phyloP scores from a whole-genome alignment of 2,113 vertebrate genomes.

The Myotis lucifugus region DNA sequence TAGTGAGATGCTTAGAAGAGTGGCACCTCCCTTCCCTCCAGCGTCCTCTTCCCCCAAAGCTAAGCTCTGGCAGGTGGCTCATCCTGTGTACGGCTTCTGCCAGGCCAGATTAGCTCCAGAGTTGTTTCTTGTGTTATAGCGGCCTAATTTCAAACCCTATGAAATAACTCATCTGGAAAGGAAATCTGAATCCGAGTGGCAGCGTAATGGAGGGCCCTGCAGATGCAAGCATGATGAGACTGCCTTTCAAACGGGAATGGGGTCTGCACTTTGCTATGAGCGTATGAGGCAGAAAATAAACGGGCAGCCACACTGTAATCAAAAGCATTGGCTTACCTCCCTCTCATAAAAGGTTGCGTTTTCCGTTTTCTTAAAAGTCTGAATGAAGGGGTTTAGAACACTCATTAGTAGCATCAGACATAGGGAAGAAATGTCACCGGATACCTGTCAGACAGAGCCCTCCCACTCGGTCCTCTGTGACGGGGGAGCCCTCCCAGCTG shows the following conservation, averaged over 20 bases:
- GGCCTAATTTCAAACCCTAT: slow-evolving; percentile 56
- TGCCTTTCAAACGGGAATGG: neutral
- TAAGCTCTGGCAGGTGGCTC: slow-evolving; percentile 26
- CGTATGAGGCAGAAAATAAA: slow-evolving; percentile 3
- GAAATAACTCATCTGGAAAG: slow-evolving; percentile 53
- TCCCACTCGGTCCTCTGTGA: neutral
- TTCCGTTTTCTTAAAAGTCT: slow-evolving; percentile 30
- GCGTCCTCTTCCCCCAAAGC: slow-evolving; percentile 43
- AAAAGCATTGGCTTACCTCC: neutral
- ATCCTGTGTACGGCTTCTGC: slow-evolving; percentile 53
- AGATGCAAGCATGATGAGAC: neutral
- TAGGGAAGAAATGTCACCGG: slow-evolving; percentile 25
- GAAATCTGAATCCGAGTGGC: slow-evolving; percentile 29
- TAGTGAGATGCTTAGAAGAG: neutral
- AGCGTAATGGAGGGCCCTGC: slow-evolving; percentile 23
- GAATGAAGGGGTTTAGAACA: slow-evolving; percentile 15
- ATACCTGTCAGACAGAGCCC: neutral
- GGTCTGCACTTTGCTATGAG: neutral
- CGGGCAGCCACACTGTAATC: neutral
- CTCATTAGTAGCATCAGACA: slow-evolving; percentile 32
- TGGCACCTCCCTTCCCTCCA: neutral
- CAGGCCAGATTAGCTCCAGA: slow-evolving; percentile 33
- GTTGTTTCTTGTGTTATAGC: slow-evolving; percentile 1
- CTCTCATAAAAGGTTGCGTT: neutral
- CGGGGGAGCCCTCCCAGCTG: neutral